Evolutionary conservation across 2,113 vertebrate genomes (phyloP).

Genomic region (Seriola aureovittata): DNA sequence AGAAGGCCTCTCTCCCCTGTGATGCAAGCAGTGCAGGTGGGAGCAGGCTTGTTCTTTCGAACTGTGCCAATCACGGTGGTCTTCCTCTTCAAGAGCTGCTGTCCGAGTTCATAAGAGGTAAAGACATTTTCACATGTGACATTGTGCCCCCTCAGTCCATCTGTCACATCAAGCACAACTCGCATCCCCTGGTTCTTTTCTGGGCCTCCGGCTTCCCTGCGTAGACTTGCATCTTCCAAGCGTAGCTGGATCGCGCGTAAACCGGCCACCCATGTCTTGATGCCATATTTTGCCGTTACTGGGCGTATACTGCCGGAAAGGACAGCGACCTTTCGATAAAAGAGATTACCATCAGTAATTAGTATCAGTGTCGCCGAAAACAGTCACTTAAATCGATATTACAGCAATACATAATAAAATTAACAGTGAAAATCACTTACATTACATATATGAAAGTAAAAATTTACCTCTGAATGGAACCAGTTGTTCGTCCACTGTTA

Average conservation of each 20-base stretch:
- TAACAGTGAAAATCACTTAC: neutral
- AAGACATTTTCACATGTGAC: too few relatives aligned
- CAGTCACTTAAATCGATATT: neutral
- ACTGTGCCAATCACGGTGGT: neutral
- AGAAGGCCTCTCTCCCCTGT: too few relatives aligned
- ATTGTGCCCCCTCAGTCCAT: neutral
- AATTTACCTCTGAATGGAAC: neutral
- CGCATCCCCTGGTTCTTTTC: neutral
- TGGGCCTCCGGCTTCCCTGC: neutral
- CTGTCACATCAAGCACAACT: too few relatives aligned
- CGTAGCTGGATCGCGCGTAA: too few relatives aligned
- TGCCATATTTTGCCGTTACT: neutral
- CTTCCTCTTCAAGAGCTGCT: neutral
- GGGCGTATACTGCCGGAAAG: neutral
- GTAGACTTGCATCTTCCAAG: neutral
- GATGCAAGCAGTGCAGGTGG: too few relatives aligned
- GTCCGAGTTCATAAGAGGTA: too few relatives aligned
- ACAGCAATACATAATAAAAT: neutral
- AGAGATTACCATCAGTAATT: neutral
- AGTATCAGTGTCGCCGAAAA: neutral
- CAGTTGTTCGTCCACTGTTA: neutral
- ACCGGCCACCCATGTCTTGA: neutral
- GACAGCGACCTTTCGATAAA: neutral
- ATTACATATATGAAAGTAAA: neutral
- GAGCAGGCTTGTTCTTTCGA: too few relatives aligned